Evolutionary conservation across 2,113 vertebrate genomes (phyloP), one percentile per base, ranked within the genome.

Genomic region (Pollachius pollachius): DNA sequence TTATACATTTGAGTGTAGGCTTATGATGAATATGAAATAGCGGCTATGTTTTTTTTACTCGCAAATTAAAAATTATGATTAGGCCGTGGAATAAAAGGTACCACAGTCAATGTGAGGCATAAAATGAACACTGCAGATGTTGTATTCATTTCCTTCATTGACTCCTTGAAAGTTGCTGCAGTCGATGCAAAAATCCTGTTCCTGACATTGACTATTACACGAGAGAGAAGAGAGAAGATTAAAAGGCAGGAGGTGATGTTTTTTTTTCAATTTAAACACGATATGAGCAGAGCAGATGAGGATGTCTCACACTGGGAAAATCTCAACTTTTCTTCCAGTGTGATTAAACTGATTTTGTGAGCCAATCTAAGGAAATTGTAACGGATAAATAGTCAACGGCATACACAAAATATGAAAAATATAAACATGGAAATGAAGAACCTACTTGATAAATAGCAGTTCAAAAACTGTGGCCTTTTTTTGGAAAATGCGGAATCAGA

Each of bases 91-190:
- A 48, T 48, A 48, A 48, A 2, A 48, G 12, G 4, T 9, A 48
- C 41, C 41, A 2, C 41, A 48, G 5, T 48, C 41, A 48, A 48
- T 48, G 41, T 13, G 9, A 11, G 41, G 4, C 1, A 7, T 48
- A 48, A 9, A 48, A 9, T 48, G 7, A 48, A 48, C 41, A 48
- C 57, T 77, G 75, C 79, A 90, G 84, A 84, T 88, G 84, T 84
- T 85, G 74, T 62, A 85, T 87, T 87, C 74, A 76, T 80, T 34
- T 70, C 72, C 30, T 62, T 77, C 66, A 70, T 58, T 70, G 17
- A 65, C 73, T 68, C 68, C 63, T 17, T 52, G 69, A 48, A 48
- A 48, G 4, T 34, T 34, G 30, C 30, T 34, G 30, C 30, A 34
- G 1, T 34, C 6, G 30, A 34, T 4, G 30, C 30, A 1, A 4